Evolutionary conservation across 1,140 invertebrate genomes (phyloP).

Genomic region (Cotesia typhae): DNA sequence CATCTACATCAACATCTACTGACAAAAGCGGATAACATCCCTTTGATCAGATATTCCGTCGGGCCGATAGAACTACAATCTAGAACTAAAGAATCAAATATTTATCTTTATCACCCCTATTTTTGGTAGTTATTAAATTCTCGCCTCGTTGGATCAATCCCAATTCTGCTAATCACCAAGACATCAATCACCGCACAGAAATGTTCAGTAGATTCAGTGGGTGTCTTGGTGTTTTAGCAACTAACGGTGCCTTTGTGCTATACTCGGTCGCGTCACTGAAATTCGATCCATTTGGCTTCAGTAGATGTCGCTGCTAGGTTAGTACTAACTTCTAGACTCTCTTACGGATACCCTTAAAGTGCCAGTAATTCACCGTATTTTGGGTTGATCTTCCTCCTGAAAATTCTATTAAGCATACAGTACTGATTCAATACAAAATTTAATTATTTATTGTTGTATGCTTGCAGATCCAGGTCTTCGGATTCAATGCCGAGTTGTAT

Average conservation of each 20-base stretch:
- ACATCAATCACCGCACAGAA: no score
- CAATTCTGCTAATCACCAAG: no score
- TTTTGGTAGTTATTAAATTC: constrained; percentile 27
- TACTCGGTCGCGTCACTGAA: no score
- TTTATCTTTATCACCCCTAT: constrained; percentile 29
- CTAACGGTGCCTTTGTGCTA: no score
- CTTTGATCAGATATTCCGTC: constrained; percentile 39
- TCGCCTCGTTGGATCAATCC: constrained; percentile 4
- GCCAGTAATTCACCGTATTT: constrained; percentile 38
- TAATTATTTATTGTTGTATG: constrained; percentile 53
- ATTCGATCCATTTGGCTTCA: no score
- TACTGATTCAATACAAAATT: not conserved
- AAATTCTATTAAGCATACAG: not conserved
- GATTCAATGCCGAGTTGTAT: constrained; percentile 96
- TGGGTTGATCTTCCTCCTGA: not conserved
- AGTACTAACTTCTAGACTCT: not conserved
- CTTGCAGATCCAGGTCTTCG: constrained; percentile 91
- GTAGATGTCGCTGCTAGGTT: no score
- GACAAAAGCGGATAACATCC: not conserved
- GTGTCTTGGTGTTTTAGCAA: no score
- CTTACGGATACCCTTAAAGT: constrained; percentile 28
- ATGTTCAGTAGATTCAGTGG: no score
- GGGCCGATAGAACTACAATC: not conserved
- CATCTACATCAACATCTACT: constrained; percentile 6
- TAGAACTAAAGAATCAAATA: not conserved